phyloP scores from a whole-genome alignment of 2,797 vertebrate genomes.

The Sebastes matsubarae region DNA sequence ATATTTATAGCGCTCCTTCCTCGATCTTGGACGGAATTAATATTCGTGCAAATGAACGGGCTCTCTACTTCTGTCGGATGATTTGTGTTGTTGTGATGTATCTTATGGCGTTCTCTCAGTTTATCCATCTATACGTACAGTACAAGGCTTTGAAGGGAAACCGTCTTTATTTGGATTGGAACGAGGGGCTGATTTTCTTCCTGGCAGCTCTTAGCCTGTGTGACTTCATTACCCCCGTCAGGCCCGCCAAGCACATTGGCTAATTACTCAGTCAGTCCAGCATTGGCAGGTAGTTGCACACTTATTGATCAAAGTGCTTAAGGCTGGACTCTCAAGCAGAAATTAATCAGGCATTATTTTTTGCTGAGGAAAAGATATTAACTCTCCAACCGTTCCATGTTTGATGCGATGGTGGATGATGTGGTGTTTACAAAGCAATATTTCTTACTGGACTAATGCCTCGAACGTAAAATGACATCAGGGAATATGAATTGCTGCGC shows the following conservation, averaged over 20 bases:
- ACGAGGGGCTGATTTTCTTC: conserved; percentile 53
- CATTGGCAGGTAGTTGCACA: conserved; percentile 82
- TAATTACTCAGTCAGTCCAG: conserved; percentile 81
- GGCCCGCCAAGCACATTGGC: conserved; percentile 71
- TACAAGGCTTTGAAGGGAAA: conserved; percentile 35
- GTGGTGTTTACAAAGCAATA: conserved; percentile 41
- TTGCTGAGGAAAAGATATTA: conserved; percentile 39
- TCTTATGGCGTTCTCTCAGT: conserved; percentile 32
- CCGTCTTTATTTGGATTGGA: conserved; percentile 45
- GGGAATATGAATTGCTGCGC: conserved; percentile 26
- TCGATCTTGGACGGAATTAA: conserved; percentile 70
- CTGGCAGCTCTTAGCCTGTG: conserved; percentile 56
- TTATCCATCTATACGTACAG: not conserved
- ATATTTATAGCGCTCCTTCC: conserved; percentile 78
- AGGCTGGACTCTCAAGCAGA: conserved; percentile 72
- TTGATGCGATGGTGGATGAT: conserved; percentile 24
- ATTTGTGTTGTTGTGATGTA: conserved; percentile 61
- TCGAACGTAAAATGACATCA: conserved; percentile 19
- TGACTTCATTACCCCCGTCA: conserved; percentile 74
- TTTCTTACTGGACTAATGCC: conserved; percentile 18
- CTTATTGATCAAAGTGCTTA: conserved; percentile 78
- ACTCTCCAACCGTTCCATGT: conserved; percentile 33
- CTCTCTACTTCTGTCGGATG: conserved; percentile 59
- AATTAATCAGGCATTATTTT: conserved; percentile 78
- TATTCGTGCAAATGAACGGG: conserved; percentile 66